Evolutionary conservation across 2,888 invertebrate genomes (phyloP), one percentile per base, ranked within the genome.

Genomic region (Apotomis turbidana): DNA sequence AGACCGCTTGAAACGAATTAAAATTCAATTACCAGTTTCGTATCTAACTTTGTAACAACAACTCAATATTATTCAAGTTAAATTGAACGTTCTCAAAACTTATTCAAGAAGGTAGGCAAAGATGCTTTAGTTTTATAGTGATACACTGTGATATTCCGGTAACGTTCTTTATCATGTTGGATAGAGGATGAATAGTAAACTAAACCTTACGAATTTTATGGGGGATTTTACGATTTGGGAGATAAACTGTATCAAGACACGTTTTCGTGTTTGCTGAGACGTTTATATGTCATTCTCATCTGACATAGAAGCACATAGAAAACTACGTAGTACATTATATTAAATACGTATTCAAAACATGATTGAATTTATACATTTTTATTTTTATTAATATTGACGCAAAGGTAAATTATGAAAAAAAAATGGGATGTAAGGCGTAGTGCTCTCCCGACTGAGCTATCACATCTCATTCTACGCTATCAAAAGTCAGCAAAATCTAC

Each of bases 151-250:
- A 46, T 54, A 60, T 55, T 61, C 52, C n/a, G n/a, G 3, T 15
- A 27, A 60, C 52, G 54, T 54, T 68, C 60, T 60, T 44, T 60
- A 54, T 54, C 27, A 64, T 55, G 55, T 41, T 44, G 55, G 64
- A 27, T 44, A 44, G 52, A 55, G 64, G 54, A 64, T 41, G 63
- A 64, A 64, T 68, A 36, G 60, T 61, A 68, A 68, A 44, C 27
- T 64, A 9, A 5, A 55, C 64, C 44, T 64, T 27, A 44, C 60
- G 12, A 8, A 9, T 68, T 68, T 68, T 68, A 68, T 68, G 54
- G 13, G 10, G 27, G 10, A 54, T 61, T 66, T 68, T 68, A 68
- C 46, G 68, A 61, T 68, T 68, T 38, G 5, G 60, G 44, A 55
- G 60, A 68, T 54, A 66, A 57, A 55, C 46, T 66, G 55, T 55